Base-by-base conservation (phyloP, 35 echinoderm and acorn worm species). In the Chiridota heheva region DNA sequence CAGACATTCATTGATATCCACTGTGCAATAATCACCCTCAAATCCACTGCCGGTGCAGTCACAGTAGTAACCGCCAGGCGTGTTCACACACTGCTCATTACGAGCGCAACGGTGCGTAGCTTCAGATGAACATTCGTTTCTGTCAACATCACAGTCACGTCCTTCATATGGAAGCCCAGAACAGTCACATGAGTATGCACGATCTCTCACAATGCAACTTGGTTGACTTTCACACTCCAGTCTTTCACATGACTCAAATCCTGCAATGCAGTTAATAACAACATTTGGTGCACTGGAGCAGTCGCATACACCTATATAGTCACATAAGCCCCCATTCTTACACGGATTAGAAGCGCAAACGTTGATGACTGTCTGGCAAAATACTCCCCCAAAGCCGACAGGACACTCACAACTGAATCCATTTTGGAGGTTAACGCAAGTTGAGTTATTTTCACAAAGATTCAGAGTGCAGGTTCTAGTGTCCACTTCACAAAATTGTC, bases 11-110 rank as follows among this genome's bases (percentile, higher is more conserved):
- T 96, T 46, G 43, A 97, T 91, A 41, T 97, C 85, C 36, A 83
- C 41, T 2, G 78, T 80, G 44, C 93, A 97, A 63, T 44, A 87
- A 1, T 38, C 7, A 12, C 93, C 93, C 7, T 38, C 79, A 67
- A 72, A 97, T 29, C 93, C 93, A 10, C 88, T 97, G 17, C 84
- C 84, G 2, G 63, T 62, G 57, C 93, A 97, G 78, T 97, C 70
- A 43, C 93, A 91, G 5, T 63, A 45, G 55, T 86, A 91, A 5
- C 64, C 58, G 7, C 88, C 88, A 36, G 63, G 34, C 18, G 31
- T 44, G 24, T 97, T 91, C 3, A 83, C 73, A 58, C 93, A 97
- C n/a, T 17, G 8, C 5, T 84, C 93, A 15, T 65, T 35, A 49
- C 88, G 78, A 2, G 48, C 40, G 63, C 93, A 97, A 0, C 57